Conservation (phyloP, 2,888 invertebrate genomes). For the Alitta virens region DNA sequence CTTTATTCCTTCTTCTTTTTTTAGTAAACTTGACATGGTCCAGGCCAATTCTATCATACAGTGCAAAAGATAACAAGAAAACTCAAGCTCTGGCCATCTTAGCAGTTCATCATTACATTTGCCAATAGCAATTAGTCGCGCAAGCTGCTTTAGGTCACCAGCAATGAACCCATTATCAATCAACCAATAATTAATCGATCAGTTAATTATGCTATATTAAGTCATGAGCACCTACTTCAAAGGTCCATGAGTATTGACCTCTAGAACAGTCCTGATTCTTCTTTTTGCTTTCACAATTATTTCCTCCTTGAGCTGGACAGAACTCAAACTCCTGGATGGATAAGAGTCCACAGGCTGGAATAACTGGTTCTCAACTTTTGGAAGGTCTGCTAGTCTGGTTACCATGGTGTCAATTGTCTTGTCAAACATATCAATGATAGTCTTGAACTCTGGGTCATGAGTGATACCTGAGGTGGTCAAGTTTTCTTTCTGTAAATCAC, state of each 20-base stretch:
- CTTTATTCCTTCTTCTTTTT: no score
- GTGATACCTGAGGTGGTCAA: slow-evolving; percentile 33
- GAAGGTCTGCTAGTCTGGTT: slow-evolving; percentile 41
- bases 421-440: slow-evolving; percentile 41
- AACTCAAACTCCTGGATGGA: not conserved
- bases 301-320: slow-evolving; percentile 39
- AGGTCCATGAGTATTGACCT: slow-evolving; percentile 50
- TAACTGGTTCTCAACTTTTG: slow-evolving; percentile 43
- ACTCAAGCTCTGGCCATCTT: no score
- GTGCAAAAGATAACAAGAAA: no score
- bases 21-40: no score
- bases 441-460: slow-evolving; percentile 43
- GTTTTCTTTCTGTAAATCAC: slow-evolving; percentile 34
- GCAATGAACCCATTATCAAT: no score
- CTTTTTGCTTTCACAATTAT: slow-evolving; percentile 41
- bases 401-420: slow-evolving; percentile 51
- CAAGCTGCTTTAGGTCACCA: no score
- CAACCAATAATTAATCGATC: no score
- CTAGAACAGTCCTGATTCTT: slow-evolving; percentile 39
- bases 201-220: no score
- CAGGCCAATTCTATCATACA: no score
- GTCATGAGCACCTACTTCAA: slow-evolving; percentile 44
- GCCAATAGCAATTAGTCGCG: no score
- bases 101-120: no score
- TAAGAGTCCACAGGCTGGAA: slow-evolving; percentile 39